Evolutionary conservation across 2,113 vertebrate species (phyloP).

Genomic region (sheep (Ovis aries)): ARS-UI_Ramb_v3.0 NC_056057.1:71345501-71346000

Average conservation of each 20-base stretch:
- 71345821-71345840: not conserved
- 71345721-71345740: not conserved
- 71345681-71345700: not conserved
- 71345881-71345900: not conserved
- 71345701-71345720: not conserved
- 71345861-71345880: not conserved
- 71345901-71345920: not conserved
- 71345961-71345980: not conserved
- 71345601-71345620: not conserved
- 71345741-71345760: not conserved
- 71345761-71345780: not conserved
- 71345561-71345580: not conserved
- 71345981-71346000: not conserved
- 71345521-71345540: not conserved
- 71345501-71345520: not conserved
- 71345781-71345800: not conserved
- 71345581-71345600: not conserved
- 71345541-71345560: not conserved
- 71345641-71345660: not conserved
- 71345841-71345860: not conserved
- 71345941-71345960: not conserved
- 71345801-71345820: not conserved
- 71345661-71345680: not conserved
- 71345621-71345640: not conserved
- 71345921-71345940: accelerated